These are phyloP conservation scores for Synergus laeviventris DNA, from an alignment of 2,888 invertebrate genomes.

Conservation along the genomic window DNA sequence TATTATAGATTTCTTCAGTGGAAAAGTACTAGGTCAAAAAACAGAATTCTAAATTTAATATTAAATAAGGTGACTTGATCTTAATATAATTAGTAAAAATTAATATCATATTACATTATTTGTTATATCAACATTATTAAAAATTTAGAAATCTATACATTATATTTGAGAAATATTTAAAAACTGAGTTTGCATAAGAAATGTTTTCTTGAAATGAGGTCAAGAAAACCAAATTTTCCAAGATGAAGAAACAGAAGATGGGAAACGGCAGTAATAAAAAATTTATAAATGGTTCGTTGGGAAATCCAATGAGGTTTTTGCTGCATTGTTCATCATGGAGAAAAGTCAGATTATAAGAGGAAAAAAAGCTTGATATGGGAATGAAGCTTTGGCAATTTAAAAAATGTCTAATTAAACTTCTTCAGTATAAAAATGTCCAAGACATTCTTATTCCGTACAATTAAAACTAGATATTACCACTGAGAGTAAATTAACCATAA, in stretches of 20 bases:
- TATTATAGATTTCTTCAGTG: neutral
- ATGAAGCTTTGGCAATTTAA: neutral
- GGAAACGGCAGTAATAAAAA: neutral
- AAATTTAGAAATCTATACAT: no score
- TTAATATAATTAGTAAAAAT: neutral
- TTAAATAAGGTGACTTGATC: neutral
- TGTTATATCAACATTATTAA: no score
- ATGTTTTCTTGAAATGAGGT: neutral
- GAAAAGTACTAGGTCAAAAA: neutral
- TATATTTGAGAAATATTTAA: neutral
- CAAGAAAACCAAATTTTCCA: neutral
- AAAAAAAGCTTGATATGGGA: neutral
- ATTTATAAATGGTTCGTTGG: neutral
- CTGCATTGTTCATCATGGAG: neutral
- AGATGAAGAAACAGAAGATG: neutral
- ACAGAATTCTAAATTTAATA: neutral
- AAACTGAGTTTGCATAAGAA: neutral
- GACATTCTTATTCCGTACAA: no score
- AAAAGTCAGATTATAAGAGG: neutral
- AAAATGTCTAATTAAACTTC: neutral
- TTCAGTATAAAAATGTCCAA: no score
- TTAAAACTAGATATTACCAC: no score
- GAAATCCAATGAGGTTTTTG: neutral
- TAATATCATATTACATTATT: neutral
- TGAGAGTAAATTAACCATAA: no score